Conservation (phyloP, 2,797 vertebrate species). For the Schizothorax lantsangensis region DNA sequence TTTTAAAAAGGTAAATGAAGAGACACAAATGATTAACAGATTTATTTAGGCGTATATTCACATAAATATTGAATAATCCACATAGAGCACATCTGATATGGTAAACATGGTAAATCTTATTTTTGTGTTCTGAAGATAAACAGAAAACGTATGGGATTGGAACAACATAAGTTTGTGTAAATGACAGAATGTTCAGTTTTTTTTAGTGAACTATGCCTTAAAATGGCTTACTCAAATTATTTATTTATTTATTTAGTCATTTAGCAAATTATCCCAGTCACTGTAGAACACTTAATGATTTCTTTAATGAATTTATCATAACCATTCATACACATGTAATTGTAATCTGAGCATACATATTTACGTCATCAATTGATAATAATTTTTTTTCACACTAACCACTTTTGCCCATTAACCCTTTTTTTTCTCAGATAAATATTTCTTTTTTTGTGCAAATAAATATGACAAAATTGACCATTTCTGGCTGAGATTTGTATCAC, state of each 20-base stretch:
- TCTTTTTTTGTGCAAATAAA: neutral
- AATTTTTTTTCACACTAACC: no score
- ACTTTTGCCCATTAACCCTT: no score
- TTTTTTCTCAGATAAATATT: no score
- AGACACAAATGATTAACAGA: neutral
- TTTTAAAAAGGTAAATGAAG: neutral
- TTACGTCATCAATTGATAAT: no score
- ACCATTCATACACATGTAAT: neutral
- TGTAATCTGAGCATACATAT: no score
- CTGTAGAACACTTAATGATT: neutral
- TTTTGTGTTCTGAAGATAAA: neutral
- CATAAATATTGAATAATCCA: neutral
- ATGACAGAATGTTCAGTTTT: neutral
- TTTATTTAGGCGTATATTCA: neutral
- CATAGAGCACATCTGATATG: neutral
- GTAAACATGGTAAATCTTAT: neutral
- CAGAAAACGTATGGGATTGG: neutral
- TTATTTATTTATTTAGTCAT: no score
- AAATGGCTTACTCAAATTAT: neutral
- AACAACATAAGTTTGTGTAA: neutral
- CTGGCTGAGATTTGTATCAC: neutral
- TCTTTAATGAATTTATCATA: neutral
- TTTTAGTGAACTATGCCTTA: neutral
- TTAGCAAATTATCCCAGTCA: neutral
- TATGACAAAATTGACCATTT: neutral